Evolutionary conservation across 2,113 vertebrate species (phyloP).

Genomic region (Forbesichthys papilliferus): DNA sequence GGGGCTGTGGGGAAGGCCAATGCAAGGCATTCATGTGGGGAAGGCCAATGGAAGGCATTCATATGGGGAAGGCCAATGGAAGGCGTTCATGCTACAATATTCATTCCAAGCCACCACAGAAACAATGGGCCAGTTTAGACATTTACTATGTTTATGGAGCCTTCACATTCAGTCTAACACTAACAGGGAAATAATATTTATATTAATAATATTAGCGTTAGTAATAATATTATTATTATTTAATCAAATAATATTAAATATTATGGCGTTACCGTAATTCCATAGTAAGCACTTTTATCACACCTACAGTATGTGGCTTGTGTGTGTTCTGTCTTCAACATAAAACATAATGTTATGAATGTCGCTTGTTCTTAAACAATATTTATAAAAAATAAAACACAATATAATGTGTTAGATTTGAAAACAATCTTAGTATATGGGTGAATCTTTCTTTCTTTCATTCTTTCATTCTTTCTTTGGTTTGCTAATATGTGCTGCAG

Average conservation of each 20-base stretch:
- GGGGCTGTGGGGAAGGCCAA: constrained; percentile 62
- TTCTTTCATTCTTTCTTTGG: no score
- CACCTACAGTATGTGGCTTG: constrained; percentile 14
- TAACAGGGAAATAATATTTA: not conserved
- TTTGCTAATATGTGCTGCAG: no score
- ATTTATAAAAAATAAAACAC: no score
- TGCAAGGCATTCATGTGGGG: constrained; percentile 37
- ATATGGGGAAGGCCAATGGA: constrained; percentile 10
- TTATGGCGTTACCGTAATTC: constrained; percentile 11
- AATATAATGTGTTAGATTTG: no score
- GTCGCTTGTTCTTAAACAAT: no score
- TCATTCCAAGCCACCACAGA: constrained; percentile 12
- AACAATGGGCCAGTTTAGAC: constrained; percentile 20
- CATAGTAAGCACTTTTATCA: constrained; percentile 38
- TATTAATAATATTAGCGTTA: no score
- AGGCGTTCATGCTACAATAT: constrained; percentile 31
- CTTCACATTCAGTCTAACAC: constrained; percentile 27
- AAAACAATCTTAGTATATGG: no score
- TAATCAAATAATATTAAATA: no score
- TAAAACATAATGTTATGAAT: constrained; percentile 7
- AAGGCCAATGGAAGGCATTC: constrained; percentile 10
- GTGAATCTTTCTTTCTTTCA: no score
- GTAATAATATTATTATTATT: no score
- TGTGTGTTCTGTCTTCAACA: constrained; percentile 10
- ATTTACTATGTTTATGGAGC: constrained; percentile 39